Base-by-base conservation (phyloP, 2,113 vertebrate species). In the Zeus faber region DNA sequence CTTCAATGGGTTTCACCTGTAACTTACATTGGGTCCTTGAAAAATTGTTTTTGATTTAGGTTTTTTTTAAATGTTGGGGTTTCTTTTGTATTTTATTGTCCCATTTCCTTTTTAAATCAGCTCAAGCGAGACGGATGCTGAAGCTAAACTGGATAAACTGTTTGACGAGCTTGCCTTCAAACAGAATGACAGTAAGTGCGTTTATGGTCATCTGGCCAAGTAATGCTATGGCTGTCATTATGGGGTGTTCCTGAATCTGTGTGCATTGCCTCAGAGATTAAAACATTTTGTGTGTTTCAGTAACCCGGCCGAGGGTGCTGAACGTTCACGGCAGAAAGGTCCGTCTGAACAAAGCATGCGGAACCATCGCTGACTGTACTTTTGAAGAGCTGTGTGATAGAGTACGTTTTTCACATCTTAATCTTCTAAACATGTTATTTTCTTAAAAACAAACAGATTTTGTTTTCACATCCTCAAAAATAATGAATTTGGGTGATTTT, bases 131-230 rank as follows among this genome's bases (percentile, higher is more conserved):
- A 86, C 92, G 74, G 91, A 95, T 85, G 94, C 87, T 73, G 93
- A 96, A 76, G 89, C 87, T 64, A 89, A 89, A 63, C 84, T 99
- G 71, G 94, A 99, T 88, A 90, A 93, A 88, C 92, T 97, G 89
- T 99, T 99, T 91, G 96, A 99, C 83, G 94, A 98, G 88, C 90
- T 99, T 91, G 95, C 97, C 79, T 93, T 95, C 74, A 97, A 94
- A 86, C 97, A 99, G 88, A 99, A 99, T 85, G 97, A 99, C 92
- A 93, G 97, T 99, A 92, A 93, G 95, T n/a, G n/a, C n/a, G n/a
- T n/a, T n/a, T n/a, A n/a, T n/a, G n/a, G n/a, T n/a, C n/a, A n/a
- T n/a, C n/a, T n/a, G n/a, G 86, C 1, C 3, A 11, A 7, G 35
- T 27, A 51, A 4, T 7, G n/a, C 7, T 43, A 17, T 3, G 41